Percentiles rank a stretch among this genome's conserved stretches.
Conservation (phyloP, 2,797 vertebrate genomes). For the Enteromius afrohamiltoni region DNA sequence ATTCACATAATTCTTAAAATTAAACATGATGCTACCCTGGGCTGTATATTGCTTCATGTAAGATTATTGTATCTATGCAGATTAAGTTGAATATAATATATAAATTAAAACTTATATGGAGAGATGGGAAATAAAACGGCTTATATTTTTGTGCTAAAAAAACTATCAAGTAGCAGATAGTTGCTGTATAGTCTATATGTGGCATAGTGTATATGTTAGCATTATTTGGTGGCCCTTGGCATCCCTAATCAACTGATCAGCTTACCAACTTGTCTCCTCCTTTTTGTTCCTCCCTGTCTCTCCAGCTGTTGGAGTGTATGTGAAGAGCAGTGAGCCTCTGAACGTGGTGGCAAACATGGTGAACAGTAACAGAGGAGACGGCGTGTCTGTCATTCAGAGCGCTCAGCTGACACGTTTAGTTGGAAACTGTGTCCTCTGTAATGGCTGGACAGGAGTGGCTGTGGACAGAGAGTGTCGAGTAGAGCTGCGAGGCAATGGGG, state of each 20-base stretch:
- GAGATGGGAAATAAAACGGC: background rate
- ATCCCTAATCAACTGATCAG: background rate
- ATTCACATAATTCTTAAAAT: too few species aligned
- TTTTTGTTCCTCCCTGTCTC: background rate
- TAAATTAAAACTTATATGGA: background rate
- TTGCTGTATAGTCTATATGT: background rate
- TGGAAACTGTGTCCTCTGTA: constrained; percentile 88
- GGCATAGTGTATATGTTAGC: background rate
- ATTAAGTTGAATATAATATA: background rate
- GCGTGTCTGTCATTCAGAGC: constrained; percentile 87
- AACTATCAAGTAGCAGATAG: background rate
- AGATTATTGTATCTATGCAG: background rate
- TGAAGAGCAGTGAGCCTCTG: constrained; percentile 89
- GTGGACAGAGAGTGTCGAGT: constrained; percentile 86
- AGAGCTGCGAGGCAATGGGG: constrained; percentile 88
- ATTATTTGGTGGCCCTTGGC: background rate
- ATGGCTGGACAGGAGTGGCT: constrained; percentile 80
- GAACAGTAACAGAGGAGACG: constrained; percentile 80
- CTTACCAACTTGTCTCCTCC: too few species aligned
- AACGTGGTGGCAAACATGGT: constrained; percentile 85
- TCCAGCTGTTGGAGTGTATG: constrained; percentile 86
- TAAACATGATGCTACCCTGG: background rate
- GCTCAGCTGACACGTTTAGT: constrained; percentile 83
- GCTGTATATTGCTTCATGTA: background rate
- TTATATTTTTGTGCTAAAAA: background rate